A percentile compares a stretch with the other conserved stretches of the same genome.
These are phyloP conservation scores for Cavia aperea DNA, from an alignment of 2,113 vertebrate species.

Conservation along the genomic window DNA sequence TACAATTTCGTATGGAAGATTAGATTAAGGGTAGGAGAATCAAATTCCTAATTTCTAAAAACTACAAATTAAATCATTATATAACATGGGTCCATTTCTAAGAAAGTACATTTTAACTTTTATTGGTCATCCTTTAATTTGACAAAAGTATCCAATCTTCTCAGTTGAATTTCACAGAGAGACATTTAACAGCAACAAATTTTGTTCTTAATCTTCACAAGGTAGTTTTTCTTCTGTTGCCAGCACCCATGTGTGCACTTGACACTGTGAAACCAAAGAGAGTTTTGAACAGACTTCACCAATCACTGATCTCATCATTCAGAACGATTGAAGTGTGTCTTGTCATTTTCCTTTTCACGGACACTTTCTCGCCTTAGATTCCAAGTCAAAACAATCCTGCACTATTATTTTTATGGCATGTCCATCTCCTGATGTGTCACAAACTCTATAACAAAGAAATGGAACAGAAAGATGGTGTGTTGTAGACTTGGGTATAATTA, in stretches of 20 bases:
- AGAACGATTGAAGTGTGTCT: background rate
- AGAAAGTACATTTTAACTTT: background rate
- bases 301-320: background rate
- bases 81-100: background rate
- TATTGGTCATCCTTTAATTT: background rate
- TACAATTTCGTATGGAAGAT: background rate
- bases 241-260: background rate
- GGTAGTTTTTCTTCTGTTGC: background rate
- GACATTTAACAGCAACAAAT: background rate
- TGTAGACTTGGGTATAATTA: background rate
- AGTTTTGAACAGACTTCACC: background rate
- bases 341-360: background rate
- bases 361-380: constrained; percentile 28
- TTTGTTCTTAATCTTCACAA: background rate
- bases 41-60: background rate
- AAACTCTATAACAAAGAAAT: constrained; percentile 23
- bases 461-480: background rate
- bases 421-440: constrained; percentile 26
- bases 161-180: background rate
- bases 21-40: background rate
- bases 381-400: constrained; percentile 23
- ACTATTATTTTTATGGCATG: constrained; percentile 32
- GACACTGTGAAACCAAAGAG: background rate
- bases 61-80: background rate
- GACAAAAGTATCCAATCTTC: background rate